phyloP scores from a whole-genome alignment of 35 echinoderm and acorn worm genomes.

The Stichopus chloronotus region DNA sequence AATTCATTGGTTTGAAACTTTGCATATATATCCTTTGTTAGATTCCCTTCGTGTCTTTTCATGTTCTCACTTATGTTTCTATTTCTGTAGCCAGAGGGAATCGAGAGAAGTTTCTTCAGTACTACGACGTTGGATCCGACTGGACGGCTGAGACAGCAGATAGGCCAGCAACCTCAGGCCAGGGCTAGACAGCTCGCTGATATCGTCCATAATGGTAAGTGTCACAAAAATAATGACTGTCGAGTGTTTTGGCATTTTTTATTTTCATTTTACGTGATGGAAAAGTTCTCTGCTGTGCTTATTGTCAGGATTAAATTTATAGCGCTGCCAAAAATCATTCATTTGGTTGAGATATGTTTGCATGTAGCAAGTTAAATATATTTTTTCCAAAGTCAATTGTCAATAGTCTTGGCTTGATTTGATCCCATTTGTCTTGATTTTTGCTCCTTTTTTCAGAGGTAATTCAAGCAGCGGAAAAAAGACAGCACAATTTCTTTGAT shows the following conservation, averaged over 20 bases:
- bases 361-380: too few species aligned
- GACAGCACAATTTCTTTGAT: conserved; percentile 28
- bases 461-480: background rate
- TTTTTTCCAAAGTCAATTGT: too few species aligned
- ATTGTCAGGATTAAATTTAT: too few species aligned
- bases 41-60: background rate
- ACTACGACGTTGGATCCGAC: conserved; percentile 49
- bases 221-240: background rate
- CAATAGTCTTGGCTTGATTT: too few species aligned
- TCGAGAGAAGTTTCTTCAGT: conserved; percentile 18
- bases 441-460: background rate
- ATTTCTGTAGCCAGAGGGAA: conserved; percentile 53
- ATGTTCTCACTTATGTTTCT: background rate
- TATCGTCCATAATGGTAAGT: background rate
- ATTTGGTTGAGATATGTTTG: too few species aligned
- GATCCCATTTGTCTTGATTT: too few species aligned
- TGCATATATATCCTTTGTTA: too few species aligned
- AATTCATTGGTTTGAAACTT: too few species aligned
- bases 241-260: too few species aligned
- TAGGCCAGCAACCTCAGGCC: background rate
- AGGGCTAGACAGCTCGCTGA: conserved; percentile 5
- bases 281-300: too few species aligned
- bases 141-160: conserved; percentile 8
- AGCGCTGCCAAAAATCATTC: too few species aligned
- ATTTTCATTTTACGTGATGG: too few species aligned